These are phyloP conservation scores for Urocitellus parryii DNA, from an alignment of 2,113 vertebrate species.

Conservation along the genomic window DNA sequence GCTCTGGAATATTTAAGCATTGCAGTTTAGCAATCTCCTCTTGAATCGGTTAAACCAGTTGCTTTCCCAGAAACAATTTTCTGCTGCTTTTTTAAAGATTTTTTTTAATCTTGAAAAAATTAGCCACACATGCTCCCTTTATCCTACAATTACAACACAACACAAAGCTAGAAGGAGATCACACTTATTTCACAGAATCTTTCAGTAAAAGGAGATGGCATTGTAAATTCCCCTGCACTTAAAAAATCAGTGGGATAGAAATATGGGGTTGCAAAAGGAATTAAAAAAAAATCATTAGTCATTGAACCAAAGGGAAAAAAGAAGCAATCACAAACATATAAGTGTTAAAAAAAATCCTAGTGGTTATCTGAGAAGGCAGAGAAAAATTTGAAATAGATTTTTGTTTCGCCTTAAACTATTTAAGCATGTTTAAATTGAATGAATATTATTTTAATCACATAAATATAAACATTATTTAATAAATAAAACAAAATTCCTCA, in stretches of 20 bases:
- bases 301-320: not conserved
- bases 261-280: slow-evolving; percentile 5
- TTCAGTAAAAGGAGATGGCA: not conserved
- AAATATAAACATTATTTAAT: not conserved
- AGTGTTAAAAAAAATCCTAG: not conserved
- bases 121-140: not conserved
- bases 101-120: slow-evolving; percentile 43
- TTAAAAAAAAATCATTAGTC: slow-evolving; percentile 3
- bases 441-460: not conserved
- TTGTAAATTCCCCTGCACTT: not conserved
- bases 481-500: not conserved
- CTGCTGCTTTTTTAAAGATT: not conserved
- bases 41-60: slow-evolving; percentile 23
- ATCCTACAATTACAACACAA: slow-evolving; percentile 6
- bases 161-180: not conserved
- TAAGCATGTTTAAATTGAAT: slow-evolving; percentile 24
- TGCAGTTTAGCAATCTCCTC: slow-evolving; percentile 34
- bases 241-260: slow-evolving; percentile 14
- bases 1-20: slow-evolving; percentile 47
- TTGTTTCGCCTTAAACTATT: slow-evolving; percentile 13
- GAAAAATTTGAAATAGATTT: not conserved
- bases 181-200: slow-evolving; percentile 2
- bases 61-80: not conserved
- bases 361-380: slow-evolving; percentile 14
- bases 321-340: not conserved